Evolutionary conservation across 2,797 vertebrate species (phyloP), one percentile per base, ranked within the genome.

Genomic region (Galaxias olidus): DNA sequence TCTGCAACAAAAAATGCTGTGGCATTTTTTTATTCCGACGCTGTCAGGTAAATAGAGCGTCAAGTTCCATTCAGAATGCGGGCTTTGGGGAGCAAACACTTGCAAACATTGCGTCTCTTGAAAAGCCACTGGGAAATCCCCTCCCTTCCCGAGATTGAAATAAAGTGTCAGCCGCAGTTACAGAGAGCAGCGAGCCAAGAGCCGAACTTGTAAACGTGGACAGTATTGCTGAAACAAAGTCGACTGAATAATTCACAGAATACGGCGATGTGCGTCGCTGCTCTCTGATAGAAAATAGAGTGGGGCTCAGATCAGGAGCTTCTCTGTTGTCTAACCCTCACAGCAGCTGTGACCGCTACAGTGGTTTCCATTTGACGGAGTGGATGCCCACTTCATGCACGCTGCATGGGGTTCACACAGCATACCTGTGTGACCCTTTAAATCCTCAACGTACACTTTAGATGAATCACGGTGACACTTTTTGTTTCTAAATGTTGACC

Each of bases 191-290:
- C 7, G 46, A 17, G 41, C 17, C 43, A 13, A 17, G 43, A 46
- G 18, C 9, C 40, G 43, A 44, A 55, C 70, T 59, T 66, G 68
- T 75, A 68, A 81, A 79, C 42, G 49, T 58, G 63, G 71, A 68
- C 54, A 61, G 57, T 79, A 66, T 66, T 14, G 68, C 67, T 72
- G 65, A 80, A 79, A 79, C 74, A 66, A 81, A 83, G 76, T 9
- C 43, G 43, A 58, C 50, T 83, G 77, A 86, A 86, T 84, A 71
- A 84, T 84, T 84, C 76, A 84, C 57, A 49, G 47, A 52, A 15
- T 66, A n/a, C 69, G 63, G 57, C 44, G 44, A 52, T 62, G 63
- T 48, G 18, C 8, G 13, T 30, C 19, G 17, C n/a, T 18, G n/a
- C 41, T 19, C 9, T 12, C 48, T 18, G 15, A 13, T n/a, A 58